Evolutionary conservation across 2,113 vertebrate genomes (phyloP).

Genomic region (Pachyramphus minor): DNA sequence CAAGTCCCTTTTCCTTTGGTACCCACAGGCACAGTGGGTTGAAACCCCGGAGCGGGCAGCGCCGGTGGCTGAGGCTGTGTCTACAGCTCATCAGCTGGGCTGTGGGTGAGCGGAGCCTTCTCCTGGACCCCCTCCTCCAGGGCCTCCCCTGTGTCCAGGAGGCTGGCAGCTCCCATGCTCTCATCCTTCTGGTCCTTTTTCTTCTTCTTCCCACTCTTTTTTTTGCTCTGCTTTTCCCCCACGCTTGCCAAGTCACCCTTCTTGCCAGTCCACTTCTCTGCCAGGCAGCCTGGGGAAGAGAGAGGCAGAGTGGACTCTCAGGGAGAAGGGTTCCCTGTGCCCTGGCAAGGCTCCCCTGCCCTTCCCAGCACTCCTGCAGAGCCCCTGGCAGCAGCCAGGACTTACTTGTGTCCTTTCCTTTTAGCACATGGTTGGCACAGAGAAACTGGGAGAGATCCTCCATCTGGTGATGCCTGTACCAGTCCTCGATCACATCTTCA

Average conservation of each 20-base stretch:
- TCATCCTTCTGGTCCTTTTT: conserved; percentile 62
- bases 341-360: accelerated
- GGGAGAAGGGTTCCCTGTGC: background rate
- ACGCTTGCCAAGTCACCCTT: conserved; percentile 81
- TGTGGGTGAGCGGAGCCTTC: conserved; percentile 63
- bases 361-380: accelerated
- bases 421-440: conserved; percentile 90
- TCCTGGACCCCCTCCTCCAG: conserved; percentile 59
- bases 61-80: background rate
- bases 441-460: conserved; percentile 90
- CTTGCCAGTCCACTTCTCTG: conserved; percentile 78
- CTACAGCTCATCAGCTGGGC: conserved; percentile 71
- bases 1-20: conserved; percentile 4
- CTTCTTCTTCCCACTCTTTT: conserved; percentile 74
- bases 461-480: conserved; percentile 91
- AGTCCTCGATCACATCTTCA: conserved; percentile 95
- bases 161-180: background rate
- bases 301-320: background rate
- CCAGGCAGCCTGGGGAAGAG: conserved; percentile 67
- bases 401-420: conserved; percentile 89
- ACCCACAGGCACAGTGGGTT: background rate
- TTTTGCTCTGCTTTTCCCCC: conserved; percentile 78
- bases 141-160: background rate
- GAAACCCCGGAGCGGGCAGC: accelerated
- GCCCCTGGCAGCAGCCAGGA: background rate